phyloP scores from a whole-genome alignment of 2,888 invertebrate species.

The Andrena bicolor region DNA sequence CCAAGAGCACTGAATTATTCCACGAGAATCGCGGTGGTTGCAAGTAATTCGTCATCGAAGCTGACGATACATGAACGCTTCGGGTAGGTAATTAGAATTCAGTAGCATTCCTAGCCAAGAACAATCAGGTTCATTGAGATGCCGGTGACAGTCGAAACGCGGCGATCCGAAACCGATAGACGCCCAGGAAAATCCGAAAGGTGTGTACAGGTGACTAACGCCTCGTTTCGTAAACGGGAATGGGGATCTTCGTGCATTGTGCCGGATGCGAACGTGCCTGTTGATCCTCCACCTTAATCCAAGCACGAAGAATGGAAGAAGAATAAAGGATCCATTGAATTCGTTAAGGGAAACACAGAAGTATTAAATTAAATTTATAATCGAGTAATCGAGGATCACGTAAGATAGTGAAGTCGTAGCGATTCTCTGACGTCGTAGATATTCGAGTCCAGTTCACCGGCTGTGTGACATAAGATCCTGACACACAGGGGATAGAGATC shows the following conservation, averaged over 20 bases:
- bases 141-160: conserved; percentile 23
- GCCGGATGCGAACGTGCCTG: conserved; percentile 22
- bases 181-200: conserved; percentile 29
- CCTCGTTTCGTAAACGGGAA: conserved; percentile 17
- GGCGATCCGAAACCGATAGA: conserved; percentile 19
- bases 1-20: no score
- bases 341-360: no score
- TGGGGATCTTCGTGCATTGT: conserved; percentile 7
- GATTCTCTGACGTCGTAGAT: conserved; percentile 18
- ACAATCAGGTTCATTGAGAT: conserved; percentile 37
- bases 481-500: conserved; percentile 5
- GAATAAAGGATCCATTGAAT: neutral
- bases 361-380: no score
- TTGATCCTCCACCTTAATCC: neutral
- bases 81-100: conserved; percentile 32
- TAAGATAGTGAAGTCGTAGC: conserved; percentile 6
- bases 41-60: neutral
- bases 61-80: neutral
- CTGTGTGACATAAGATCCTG: conserved; percentile 50
- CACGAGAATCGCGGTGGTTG: neutral
- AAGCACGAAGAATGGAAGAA: neutral
- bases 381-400: neutral
- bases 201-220: conserved; percentile 39
- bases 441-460: conserved; percentile 43
- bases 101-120: neutral